Percentiles rank a stretch among this genome's conserved stretches.
phyloP scores from a whole-genome alignment of 2,888 invertebrate genomes.

The Pseudococcus viburni region DNA sequence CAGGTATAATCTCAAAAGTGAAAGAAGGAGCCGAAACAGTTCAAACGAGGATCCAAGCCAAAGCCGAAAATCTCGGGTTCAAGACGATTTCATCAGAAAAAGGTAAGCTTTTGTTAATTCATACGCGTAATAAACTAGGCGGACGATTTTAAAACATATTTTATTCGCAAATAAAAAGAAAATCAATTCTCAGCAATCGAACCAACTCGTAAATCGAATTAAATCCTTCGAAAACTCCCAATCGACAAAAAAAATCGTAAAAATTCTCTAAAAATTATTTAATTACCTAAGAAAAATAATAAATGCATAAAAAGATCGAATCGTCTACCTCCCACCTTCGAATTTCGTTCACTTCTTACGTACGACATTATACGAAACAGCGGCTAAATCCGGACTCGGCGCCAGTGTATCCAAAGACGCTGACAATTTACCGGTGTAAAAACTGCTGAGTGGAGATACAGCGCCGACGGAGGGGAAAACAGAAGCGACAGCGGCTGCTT shows the following conservation, averaged over 20 bases:
- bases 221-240: background rate
- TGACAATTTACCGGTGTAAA: slow-evolving; percentile 1
- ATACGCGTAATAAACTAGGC: background rate
- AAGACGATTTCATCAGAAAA: slow-evolving; percentile 74
- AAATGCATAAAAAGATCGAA: background rate
- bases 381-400: background rate
- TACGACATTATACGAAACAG: background rate
- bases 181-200: background rate
- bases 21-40: slow-evolving; percentile 97
- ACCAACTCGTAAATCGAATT: background rate
- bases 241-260: background rate
- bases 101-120: slow-evolving; percentile 70
- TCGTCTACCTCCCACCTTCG: too few relatives aligned
- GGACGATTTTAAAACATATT: background rate
- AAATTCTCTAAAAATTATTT: slow-evolving; percentile 8
- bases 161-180: background rate
- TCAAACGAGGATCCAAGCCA: slow-evolving; percentile 93
- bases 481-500: slow-evolving; percentile 57
- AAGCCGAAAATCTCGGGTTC: slow-evolving; percentile 85
- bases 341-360: background rate
- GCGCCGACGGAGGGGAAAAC: slow-evolving; percentile 61
- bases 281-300: slow-evolving; percentile 13
- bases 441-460: background rate
- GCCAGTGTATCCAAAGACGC: background rate
- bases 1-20: slow-evolving; percentile 94